Percentiles rank a stretch among this genome's conserved stretches.
Evolutionary conservation across 2,113 vertebrate genomes (phyloP).

Genomic region (Larimichthys polyactis): DNA sequence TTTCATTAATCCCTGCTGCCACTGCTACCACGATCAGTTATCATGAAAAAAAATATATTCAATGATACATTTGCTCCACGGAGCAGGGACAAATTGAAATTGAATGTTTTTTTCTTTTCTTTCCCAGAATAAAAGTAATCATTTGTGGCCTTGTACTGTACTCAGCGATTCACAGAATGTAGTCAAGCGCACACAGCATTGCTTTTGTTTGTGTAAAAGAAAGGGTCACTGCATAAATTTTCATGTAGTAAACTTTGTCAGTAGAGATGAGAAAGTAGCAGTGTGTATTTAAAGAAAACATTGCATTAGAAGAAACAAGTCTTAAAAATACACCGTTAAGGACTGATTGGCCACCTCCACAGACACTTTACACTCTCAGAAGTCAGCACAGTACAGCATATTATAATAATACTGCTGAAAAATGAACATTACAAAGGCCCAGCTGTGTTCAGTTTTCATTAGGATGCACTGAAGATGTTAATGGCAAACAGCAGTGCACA

Average conservation of each 20-base stretch:
- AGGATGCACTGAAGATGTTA: not conserved
- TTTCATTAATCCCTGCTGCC: constrained; percentile 23
- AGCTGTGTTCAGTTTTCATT: constrained; percentile 1
- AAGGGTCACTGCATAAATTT: not conserved
- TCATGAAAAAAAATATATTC: constrained; percentile 19
- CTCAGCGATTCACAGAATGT: not conserved
- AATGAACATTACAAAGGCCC: not conserved
- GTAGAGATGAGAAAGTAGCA: not conserved
- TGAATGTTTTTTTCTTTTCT: not conserved
- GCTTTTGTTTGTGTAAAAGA: constrained; percentile 7
- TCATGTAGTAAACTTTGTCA: not conserved
- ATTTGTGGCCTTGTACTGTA: constrained; percentile 23
- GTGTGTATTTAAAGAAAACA: not conserved
- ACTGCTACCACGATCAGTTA: constrained; percentile 2
- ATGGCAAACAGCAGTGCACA: not conserved
- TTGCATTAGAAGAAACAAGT: not conserved
- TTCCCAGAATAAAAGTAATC: constrained; percentile 9
- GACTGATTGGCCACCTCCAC: not conserved
- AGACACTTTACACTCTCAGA: not conserved
- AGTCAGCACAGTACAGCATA: not conserved
- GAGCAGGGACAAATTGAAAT: constrained; percentile 20
- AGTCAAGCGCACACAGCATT: not conserved
- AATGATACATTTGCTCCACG: not conserved
- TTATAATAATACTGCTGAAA: not conserved
- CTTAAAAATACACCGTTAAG: not conserved